A percentile compares a stretch with the other conserved stretches of the same genome.
These are phyloP conservation scores for Ptychoptera contaminata DNA, from an alignment of 2,888 invertebrate species.

Conservation along the genomic window DNA sequence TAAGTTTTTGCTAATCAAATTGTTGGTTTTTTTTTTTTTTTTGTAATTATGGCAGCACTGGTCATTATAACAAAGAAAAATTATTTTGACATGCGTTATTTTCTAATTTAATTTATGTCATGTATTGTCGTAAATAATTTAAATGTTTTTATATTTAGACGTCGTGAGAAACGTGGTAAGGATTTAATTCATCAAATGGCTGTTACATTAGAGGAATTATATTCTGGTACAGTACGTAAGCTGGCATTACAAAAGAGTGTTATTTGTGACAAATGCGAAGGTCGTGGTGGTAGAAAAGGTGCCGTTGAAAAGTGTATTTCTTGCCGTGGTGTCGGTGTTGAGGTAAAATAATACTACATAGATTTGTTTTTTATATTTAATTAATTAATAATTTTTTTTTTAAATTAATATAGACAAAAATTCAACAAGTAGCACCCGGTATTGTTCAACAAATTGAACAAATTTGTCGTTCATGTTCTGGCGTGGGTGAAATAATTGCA, in stretches of 20 bases:
- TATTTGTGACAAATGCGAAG: conserved; percentile 92
- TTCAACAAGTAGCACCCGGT: conserved; percentile 44
- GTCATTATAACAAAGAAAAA: no score
- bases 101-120: not conserved
- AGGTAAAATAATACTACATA: conserved; percentile 8
- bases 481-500: conserved; percentile 70
- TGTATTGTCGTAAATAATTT: not conserved
- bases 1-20: no score
- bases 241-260: conserved; percentile 88
- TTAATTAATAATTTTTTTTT: no score
- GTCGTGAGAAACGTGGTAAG: conserved; percentile 63
- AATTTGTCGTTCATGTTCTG: conserved; percentile 72
- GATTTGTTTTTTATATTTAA: no score
- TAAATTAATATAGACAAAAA: conserved; percentile 27
- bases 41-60: no score
- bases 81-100: not conserved
- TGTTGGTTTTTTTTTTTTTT: no score
- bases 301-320: conserved; percentile 69
- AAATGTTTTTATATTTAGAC: conserved; percentile 24
- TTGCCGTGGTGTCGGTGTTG: conserved; percentile 79
- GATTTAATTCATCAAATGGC: conserved; percentile 88
- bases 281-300: conserved; percentile 89
- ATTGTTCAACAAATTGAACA: conserved; percentile 81
- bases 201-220: conserved; percentile 85
- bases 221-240: conserved; percentile 85